These are phyloP conservation scores for Diaperis boleti DNA, from an alignment of 2,888 invertebrate species.

Conservation along the genomic window DNA sequence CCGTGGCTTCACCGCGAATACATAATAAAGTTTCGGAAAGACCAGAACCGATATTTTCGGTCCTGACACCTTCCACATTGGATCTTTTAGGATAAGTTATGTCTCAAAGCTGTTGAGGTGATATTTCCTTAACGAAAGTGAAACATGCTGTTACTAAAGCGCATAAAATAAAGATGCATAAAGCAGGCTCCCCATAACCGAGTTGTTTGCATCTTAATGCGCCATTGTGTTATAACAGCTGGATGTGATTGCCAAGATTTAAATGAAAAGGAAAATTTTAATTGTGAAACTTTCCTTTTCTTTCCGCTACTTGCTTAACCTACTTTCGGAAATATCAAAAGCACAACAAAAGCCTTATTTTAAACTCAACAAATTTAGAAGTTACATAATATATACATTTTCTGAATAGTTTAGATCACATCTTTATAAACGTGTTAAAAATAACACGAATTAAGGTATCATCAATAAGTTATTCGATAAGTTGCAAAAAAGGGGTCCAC, in stretches of 20 bases:
- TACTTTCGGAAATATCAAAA: constrained; percentile 18
- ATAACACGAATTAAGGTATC: too few species aligned
- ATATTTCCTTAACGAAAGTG: constrained; percentile 15
- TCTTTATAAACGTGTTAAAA: too few species aligned
- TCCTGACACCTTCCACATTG: background rate
- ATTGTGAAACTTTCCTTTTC: constrained; percentile 14
- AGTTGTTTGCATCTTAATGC: constrained; percentile 33
- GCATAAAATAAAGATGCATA: constrained; percentile 19
- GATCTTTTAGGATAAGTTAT: too few species aligned
- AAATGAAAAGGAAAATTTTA: constrained; percentile 33
- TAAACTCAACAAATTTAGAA: too few species aligned
- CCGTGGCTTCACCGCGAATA: constrained; percentile 12
- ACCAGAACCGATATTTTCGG: constrained; percentile 20
- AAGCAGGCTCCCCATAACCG: constrained; percentile 27
- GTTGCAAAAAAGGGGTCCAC: too few species aligned
- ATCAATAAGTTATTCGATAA: too few species aligned
- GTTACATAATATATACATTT: too few species aligned
- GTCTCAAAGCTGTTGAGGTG: constrained; percentile 1
- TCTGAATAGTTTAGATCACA: too few species aligned
- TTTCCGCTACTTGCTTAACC: constrained; percentile 18
- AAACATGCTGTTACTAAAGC: constrained; percentile 23
- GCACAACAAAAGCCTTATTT: too few species aligned
- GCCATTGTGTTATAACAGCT: constrained; percentile 21
- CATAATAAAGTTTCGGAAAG: constrained; percentile 15
- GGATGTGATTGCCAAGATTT: constrained; percentile 24